Evolutionary conservation across 1,140 invertebrate genomes (phyloP).

Genomic region (Meloidogyne exigua): DNA sequence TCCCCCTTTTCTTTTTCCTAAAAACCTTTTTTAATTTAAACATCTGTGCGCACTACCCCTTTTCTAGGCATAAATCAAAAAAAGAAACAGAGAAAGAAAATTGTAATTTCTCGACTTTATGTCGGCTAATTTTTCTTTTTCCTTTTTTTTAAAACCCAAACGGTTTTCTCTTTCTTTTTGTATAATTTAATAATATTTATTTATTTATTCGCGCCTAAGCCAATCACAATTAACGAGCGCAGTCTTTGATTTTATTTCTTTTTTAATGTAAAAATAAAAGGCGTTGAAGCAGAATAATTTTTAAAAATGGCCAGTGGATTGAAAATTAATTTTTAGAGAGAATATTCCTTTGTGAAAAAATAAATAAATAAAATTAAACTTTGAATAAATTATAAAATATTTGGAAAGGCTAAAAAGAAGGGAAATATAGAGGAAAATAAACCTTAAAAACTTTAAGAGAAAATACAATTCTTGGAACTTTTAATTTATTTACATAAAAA

Average conservation of each 20-base stretch:
- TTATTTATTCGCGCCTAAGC: conserved; percentile 1
- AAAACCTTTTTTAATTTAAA: not conserved
- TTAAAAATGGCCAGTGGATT: not conserved
- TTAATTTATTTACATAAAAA: too few relatives aligned
- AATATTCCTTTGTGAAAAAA: not conserved
- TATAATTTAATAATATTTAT: conserved; percentile 5
- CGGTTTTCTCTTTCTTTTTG: not conserved
- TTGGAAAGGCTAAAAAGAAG: too few relatives aligned
- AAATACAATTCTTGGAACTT: too few relatives aligned
- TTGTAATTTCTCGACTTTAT: not conserved
- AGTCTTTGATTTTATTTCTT: not conserved
- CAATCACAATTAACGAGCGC: not conserved
- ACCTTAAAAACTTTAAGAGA: too few relatives aligned
- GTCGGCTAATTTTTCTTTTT: conserved; percentile 2
- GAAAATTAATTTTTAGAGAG: not conserved
- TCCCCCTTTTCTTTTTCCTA: not conserved
- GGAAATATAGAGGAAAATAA: too few relatives aligned
- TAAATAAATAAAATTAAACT: not conserved
- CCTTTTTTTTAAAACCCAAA: not conserved
- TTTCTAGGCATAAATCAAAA: not conserved
- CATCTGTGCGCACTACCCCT: conserved; percentile 3
- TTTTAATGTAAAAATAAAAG: conserved; percentile 3
- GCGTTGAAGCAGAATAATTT: not conserved
- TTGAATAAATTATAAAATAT: not conserved
- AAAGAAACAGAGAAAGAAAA: not conserved